Conservation (phyloP, 2,113 vertebrate species). For the Rousettus leschenaultii region DNA sequence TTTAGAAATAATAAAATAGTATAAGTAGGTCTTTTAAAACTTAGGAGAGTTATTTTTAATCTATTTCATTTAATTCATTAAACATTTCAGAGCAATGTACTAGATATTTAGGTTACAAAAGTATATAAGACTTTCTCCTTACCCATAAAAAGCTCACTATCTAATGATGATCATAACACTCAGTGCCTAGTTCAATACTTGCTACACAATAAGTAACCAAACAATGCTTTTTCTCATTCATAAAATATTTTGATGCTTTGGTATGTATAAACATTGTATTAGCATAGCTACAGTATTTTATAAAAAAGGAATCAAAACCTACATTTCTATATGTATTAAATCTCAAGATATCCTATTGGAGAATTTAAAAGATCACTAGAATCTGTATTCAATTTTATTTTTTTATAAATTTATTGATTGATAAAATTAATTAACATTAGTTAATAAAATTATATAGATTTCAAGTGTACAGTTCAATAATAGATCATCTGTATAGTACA, state of each 20-base stretch:
- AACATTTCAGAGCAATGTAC: background rate
- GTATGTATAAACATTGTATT: background rate
- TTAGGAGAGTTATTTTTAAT: background rate
- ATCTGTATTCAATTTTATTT: background rate
- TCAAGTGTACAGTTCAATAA: no score
- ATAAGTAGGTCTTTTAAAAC: background rate
- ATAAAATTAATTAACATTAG: no score
- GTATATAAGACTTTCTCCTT: background rate
- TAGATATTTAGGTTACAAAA: background rate
- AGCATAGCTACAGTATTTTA: background rate
- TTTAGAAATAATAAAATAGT: conserved; percentile 32
- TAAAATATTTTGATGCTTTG: background rate
- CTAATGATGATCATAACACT: background rate
- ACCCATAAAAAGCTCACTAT: background rate
- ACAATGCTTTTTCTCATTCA: background rate
- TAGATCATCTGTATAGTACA: no score
- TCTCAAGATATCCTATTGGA: background rate
- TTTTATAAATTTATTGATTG: no score
- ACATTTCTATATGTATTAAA: background rate
- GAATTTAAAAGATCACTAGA: background rate
- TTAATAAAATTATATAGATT: no score
- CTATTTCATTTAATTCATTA: background rate
- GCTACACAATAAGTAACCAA: background rate
- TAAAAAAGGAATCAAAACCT: background rate
- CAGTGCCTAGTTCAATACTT: background rate